Percentiles rank a stretch among this genome's conserved stretches.
These are phyloP conservation scores for Eubucco bourcierii DNA, from an alignment of 2,113 vertebrate species.

Conservation along the genomic window DNA sequence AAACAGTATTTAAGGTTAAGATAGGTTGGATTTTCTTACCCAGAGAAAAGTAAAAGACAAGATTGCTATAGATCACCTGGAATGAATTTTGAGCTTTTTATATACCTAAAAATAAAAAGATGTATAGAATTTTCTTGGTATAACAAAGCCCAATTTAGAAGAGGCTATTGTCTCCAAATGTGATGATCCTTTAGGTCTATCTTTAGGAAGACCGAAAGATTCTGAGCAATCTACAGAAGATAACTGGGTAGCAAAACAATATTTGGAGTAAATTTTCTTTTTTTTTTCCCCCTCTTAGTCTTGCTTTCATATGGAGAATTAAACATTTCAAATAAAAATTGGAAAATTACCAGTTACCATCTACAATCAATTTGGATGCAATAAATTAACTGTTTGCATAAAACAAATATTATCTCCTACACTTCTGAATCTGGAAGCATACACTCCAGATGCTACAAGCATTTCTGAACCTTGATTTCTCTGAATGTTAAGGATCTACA, in stretches of 20 bases:
- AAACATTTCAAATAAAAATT: neutral
- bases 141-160: neutral
- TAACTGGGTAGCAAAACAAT: neutral
- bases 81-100: slow-evolving; percentile 35
- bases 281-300: neutral
- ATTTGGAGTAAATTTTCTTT: neutral
- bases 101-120: slow-evolving; percentile 39
- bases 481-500: neutral
- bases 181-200: neutral
- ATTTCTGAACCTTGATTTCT: neutral
- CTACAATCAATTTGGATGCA: neutral
- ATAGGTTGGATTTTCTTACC: neutral
- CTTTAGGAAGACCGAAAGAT: neutral
- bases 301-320: neutral
- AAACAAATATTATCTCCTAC: neutral
- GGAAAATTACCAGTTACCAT: neutral
- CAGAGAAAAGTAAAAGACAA: neutral
- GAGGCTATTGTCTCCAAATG: neutral
- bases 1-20: neutral
- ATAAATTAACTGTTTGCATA: neutral
- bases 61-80: slow-evolving; percentile 26
- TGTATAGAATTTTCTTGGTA: neutral
- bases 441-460: neutral
- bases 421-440: neutral
- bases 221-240: neutral